Conservation (phyloP, 2,113 vertebrate genomes). For the Hippocampus guttulatus region DNA sequence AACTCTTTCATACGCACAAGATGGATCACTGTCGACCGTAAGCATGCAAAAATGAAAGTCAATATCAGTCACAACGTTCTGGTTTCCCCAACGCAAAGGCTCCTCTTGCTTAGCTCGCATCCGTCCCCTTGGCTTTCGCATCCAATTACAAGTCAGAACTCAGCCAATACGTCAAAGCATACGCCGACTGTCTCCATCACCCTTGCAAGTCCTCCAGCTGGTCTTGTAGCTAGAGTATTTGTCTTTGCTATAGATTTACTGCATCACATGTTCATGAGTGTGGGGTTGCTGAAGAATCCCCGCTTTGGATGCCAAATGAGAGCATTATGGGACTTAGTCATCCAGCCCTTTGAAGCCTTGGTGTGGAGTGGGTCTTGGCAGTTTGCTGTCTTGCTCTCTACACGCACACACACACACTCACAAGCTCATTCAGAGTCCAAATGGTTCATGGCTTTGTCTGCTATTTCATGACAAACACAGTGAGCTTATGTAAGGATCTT, state of each 20-base stretch:
- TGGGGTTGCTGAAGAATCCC: slow-evolving; percentile 48
- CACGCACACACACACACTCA: slow-evolving; percentile 5
- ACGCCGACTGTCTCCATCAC: slow-evolving; percentile 41
- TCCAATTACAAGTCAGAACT: too few species aligned
- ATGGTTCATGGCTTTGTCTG: slow-evolving; percentile 58
- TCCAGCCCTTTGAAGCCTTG: slow-evolving; percentile 64
- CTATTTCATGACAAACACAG: slow-evolving; percentile 56
- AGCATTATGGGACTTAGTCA: slow-evolving; percentile 72
- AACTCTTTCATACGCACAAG: too few species aligned
- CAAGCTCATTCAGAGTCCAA: slow-evolving; percentile 11
- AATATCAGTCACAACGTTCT: too few species aligned
- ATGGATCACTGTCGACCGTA: too few species aligned
- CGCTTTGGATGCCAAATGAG: slow-evolving; percentile 70
- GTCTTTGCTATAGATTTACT: slow-evolving; percentile 26
- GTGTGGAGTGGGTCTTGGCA: slow-evolving; percentile 59
- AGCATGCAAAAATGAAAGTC: too few species aligned
- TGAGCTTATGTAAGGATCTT: slow-evolving; percentile 41
- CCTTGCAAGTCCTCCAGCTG: slow-evolving; percentile 67
- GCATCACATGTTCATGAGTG: slow-evolving; percentile 15
- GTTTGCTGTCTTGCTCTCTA: slow-evolving; percentile 19
- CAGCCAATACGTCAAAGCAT: slow-evolving; percentile 28
- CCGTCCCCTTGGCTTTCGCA: too few species aligned
- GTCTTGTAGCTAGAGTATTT: slow-evolving; percentile 52
- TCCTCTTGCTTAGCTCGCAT: too few species aligned
- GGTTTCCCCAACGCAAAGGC: too few species aligned